Conservation (phyloP, 2,797 vertebrate species). For the Hirundo rustica region DNA sequence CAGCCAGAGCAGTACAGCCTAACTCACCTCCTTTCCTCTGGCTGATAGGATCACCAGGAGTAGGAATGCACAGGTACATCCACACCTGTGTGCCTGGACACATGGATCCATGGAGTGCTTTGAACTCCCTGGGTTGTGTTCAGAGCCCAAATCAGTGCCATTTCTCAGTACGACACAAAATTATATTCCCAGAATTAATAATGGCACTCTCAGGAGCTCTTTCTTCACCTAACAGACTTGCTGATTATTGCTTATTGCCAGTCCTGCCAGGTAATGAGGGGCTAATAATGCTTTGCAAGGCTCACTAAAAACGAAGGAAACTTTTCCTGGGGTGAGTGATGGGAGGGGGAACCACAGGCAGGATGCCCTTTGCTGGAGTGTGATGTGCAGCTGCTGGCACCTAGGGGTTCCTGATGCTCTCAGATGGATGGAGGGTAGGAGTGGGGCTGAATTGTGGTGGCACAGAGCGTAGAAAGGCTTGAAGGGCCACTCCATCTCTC, state of each 20-base stretch:
- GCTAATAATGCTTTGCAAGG: neutral
- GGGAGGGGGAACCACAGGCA: rapidly evolving
- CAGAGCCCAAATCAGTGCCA: neutral
- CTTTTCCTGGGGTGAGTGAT: neutral
- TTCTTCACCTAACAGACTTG: neutral
- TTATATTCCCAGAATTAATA: constrained; percentile 55
- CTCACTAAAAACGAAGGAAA: neutral
- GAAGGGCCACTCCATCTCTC: neutral
- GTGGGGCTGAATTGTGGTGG: neutral
- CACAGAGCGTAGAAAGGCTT: neutral
- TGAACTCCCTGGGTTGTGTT: neutral
- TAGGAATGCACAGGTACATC: neutral
- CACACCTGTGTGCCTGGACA: rapidly evolving
- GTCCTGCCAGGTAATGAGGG: neutral
- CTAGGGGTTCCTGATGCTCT: neutral
- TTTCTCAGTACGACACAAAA: neutral
- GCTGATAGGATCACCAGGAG: neutral
- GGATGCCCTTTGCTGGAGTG: neutral
- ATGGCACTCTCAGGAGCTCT: neutral
- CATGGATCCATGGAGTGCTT: neutral
- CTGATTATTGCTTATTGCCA: neutral
- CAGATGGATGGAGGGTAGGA: neutral
- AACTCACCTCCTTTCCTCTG: neutral
- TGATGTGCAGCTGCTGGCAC: neutral
- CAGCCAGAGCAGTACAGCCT: neutral